These are phyloP conservation scores for Leptopilina drosophilae DNA, from an alignment of 2,888 invertebrate genomes.

Conservation along the genomic window DNA sequence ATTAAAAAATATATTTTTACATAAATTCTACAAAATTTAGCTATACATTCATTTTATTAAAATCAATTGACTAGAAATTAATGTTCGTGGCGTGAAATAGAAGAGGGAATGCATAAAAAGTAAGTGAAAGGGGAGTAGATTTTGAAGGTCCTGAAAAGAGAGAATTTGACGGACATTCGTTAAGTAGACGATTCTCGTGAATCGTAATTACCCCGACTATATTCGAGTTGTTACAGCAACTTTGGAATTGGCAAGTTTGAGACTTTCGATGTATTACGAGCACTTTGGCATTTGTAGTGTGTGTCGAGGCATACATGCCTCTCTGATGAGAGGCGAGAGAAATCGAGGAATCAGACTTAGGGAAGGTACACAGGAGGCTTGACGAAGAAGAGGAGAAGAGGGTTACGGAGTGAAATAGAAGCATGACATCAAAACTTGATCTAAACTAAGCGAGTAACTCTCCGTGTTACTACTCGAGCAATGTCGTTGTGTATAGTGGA, in stretches of 20 bases:
- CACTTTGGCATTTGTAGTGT: slow-evolving; percentile 73
- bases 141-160: not conserved
- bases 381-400: slow-evolving; percentile 52
- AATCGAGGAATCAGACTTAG: slow-evolving; percentile 42
- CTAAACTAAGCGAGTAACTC: slow-evolving; percentile 74
- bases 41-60: too few species aligned
- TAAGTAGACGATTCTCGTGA: slow-evolving; percentile 1
- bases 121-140: not conserved
- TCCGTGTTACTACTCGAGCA: slow-evolving; percentile 60
- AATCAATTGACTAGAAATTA: too few species aligned
- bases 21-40: too few species aligned
- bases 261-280: slow-evolving; percentile 72
- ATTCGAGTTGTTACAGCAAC: slow-evolving; percentile 29
- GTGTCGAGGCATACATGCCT: slow-evolving; percentile 63
- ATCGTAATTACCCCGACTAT: not conserved
- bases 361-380: slow-evolving; percentile 43
- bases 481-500: slow-evolving; percentile 57
- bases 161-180: not conserved
- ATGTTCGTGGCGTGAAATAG: too few species aligned
- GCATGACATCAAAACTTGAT: slow-evolving; percentile 73
- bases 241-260: slow-evolving; percentile 62
- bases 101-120: too few species aligned
- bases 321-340: slow-evolving; percentile 49
- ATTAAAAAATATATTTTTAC: too few species aligned
- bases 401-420: slow-evolving; percentile 53